Percentiles rank a stretch among this genome's conserved stretches.
Conservation (phyloP, 1,140 invertebrate species). For the Riptortus pedestris region DNA sequence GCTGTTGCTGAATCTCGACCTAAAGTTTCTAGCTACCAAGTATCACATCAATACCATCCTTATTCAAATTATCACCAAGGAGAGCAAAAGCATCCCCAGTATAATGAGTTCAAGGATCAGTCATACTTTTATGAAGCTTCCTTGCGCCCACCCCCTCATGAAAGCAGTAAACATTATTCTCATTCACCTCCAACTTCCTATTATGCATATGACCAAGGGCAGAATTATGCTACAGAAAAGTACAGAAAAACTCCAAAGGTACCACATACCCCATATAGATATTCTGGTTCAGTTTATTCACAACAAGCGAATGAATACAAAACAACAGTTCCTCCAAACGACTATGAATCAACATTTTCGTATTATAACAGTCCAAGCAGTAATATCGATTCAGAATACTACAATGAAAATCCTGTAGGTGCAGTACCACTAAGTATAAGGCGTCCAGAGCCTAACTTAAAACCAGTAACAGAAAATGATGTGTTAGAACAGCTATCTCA, state of each 20-base stretch:
- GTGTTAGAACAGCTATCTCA: conserved; percentile 31
- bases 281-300: neutral
- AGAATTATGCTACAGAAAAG: neutral
- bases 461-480: conserved; percentile 25
- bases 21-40: neutral
- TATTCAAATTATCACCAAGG: neutral
- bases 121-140: conserved; percentile 26
- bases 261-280: neutral
- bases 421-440: conserved; percentile 26
- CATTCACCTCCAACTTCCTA: conserved; percentile 25
- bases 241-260: neutral
- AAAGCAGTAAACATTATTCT: conserved; percentile 12
- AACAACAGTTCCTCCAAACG: neutral
- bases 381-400: neutral
- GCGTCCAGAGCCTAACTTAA: conserved; percentile 20
- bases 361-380: conserved; percentile 5
- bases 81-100: conserved; percentile 1
- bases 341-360: neutral
- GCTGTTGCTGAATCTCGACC: neutral
- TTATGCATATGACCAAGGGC: conserved; percentile 18
- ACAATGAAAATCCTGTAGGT: conserved; percentile 22
- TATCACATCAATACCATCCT: neutral
- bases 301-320: neutral
- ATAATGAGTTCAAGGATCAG: neutral
- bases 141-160: conserved; percentile 27